Evolutionary conservation across 92 coral and sea anemone species (phyloP).

Genomic region (Epizoanthus scotinus): DNA sequence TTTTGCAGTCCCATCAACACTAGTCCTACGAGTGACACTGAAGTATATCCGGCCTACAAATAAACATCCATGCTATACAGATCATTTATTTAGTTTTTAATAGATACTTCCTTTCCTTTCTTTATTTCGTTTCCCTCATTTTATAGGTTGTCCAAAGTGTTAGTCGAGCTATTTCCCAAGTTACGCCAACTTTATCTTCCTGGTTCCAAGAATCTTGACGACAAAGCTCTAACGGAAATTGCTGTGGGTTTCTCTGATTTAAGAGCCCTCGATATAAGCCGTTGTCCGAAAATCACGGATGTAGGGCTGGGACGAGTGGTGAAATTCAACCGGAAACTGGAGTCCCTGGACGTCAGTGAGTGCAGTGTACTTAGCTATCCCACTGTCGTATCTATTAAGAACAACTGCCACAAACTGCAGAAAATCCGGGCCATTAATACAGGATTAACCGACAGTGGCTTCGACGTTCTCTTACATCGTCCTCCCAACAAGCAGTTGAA

Average conservation of each 20-base stretch:
- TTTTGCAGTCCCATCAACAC: too few relatives aligned
- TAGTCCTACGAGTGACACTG: too few relatives aligned
- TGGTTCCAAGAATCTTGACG: slow-evolving; percentile 29
- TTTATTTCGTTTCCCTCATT: background rate
- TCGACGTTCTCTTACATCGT: slow-evolving; percentile 1
- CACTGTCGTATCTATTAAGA: slow-evolving; percentile 7
- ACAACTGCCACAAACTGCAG: slow-evolving; percentile 21
- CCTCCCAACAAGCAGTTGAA: slow-evolving; percentile 25
- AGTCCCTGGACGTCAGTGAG: slow-evolving; percentile 25
- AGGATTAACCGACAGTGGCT: slow-evolving; percentile 12
- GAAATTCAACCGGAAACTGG: slow-evolving; percentile 14
- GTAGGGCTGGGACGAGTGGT: slow-evolving; percentile 11
- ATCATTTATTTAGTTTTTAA: too few relatives aligned
- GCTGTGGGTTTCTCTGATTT: slow-evolving; percentile 29
- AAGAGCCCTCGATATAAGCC: slow-evolving; percentile 35
- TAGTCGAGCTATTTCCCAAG: slow-evolving; percentile 12
- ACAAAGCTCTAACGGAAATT: slow-evolving; percentile 28
- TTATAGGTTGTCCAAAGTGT: slow-evolving; percentile 17
- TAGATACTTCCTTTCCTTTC: background rate
- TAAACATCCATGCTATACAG: too few relatives aligned
- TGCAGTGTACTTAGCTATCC: slow-evolving; percentile 20
- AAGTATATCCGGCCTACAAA: too few relatives aligned
- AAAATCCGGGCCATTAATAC: slow-evolving; percentile 31
- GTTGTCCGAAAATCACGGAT: slow-evolving; percentile 29
- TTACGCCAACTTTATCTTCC: slow-evolving; percentile 13